Evolutionary conservation across 2,888 invertebrate genomes (phyloP).

Genomic region (Amblyjoppa fuscipennis): DNA sequence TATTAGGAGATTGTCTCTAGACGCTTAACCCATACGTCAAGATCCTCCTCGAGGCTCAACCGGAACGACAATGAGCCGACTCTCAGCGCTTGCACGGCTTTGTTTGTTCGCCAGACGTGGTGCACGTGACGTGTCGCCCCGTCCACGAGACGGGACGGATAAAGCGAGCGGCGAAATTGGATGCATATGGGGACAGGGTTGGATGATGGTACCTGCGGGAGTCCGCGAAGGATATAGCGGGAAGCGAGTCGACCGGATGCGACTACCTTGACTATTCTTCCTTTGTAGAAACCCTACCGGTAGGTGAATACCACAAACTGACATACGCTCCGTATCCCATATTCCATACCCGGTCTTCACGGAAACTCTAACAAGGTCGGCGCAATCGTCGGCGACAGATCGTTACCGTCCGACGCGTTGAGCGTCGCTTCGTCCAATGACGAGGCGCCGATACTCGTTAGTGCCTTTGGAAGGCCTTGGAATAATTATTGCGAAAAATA

Average conservation of each 20-base stretch:
- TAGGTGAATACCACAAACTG: slow-evolving; percentile 43
- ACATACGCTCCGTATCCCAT: slow-evolving; percentile 21
- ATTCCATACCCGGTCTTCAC: not conserved
- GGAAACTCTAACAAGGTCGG: slow-evolving; percentile 13
- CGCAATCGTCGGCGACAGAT: not conserved
- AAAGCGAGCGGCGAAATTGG: not conserved
- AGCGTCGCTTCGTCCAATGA: not conserved
- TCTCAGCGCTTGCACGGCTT: slow-evolving; percentile 48
- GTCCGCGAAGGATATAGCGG: slow-evolving; percentile 47
- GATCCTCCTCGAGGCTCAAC: slow-evolving; percentile 47
- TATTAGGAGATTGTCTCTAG: slow-evolving; percentile 53
- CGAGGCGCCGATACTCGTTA: not conserved
- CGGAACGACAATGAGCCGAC: slow-evolving; percentile 36
- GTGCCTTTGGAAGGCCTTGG: not conserved
- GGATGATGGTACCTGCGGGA: slow-evolving; percentile 53
- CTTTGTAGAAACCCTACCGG: slow-evolving; percentile 40
- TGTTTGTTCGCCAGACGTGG: slow-evolving; percentile 57
- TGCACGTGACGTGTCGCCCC: slow-evolving; percentile 63
- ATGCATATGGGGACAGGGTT: slow-evolving; percentile 13
- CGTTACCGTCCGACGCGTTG: not conserved
- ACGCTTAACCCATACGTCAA: slow-evolving; percentile 54
- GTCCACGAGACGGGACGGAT: slow-evolving; percentile 11
- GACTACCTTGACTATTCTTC: slow-evolving; percentile 42
- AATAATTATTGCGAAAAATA: not conserved
- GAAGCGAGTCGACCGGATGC: slow-evolving; percentile 37